phyloP scores from a whole-genome alignment of 2,113 vertebrate species.

The Planiliza haematocheilus region DNA sequence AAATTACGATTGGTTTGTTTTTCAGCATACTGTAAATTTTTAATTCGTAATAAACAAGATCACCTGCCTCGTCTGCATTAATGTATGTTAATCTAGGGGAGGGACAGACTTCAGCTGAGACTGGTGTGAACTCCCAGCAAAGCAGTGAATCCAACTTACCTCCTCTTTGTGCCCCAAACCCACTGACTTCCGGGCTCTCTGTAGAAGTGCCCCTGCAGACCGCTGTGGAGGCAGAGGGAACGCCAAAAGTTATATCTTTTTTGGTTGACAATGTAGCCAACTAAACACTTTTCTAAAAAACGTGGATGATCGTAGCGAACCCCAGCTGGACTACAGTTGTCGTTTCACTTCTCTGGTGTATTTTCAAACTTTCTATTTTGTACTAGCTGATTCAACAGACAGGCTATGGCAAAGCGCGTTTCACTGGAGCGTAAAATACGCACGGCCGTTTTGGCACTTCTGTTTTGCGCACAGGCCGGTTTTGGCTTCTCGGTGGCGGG shows the following conservation, averaged over 20 bases:
- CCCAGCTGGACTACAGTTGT: not conserved
- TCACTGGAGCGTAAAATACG: slow-evolving; percentile 26
- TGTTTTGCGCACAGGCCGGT: slow-evolving; percentile 54
- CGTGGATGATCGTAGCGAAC: not conserved
- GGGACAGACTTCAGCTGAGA: slow-evolving; percentile 34
- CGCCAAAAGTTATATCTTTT: not conserved
- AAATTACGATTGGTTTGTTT: no score
- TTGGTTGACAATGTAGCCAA: slow-evolving; percentile 54
- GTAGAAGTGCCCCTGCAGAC: slow-evolving; percentile 24
- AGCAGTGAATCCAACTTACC: slow-evolving; percentile 35
- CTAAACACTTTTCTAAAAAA: not conserved
- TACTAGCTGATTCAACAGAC: not conserved
- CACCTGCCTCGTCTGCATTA: not conserved
- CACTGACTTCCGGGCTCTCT: slow-evolving; percentile 46
- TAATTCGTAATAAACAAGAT: no score
- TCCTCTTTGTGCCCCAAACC: slow-evolving; percentile 34
- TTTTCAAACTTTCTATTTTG: not conserved
- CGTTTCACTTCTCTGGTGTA: not conserved
- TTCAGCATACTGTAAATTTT: no score
- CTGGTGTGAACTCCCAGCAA: slow-evolving; percentile 50
- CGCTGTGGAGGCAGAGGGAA: slow-evolving; percentile 6
- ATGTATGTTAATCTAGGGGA: slow-evolving; percentile 26
- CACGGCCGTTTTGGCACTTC: slow-evolving; percentile 56
- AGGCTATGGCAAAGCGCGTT: slow-evolving; percentile 40
- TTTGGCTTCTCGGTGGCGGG: slow-evolving; percentile 77